Conservation (phyloP, 2,888 invertebrate genomes). For the Brachynemurus nebulosus region DNA sequence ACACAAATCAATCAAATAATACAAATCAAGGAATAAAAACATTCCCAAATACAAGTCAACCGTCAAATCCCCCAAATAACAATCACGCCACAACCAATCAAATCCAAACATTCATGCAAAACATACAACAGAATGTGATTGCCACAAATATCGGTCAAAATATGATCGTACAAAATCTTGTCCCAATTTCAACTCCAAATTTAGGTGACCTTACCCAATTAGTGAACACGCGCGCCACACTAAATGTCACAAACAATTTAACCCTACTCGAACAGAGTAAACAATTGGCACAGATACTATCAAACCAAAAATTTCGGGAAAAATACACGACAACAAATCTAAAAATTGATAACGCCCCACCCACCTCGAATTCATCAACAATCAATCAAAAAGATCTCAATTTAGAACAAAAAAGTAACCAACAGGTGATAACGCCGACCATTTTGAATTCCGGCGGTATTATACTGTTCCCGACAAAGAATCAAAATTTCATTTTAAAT, state of each 20-base stretch:
- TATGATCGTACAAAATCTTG: neutral
- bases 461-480: neutral
- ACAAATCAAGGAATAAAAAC: too few relatives aligned
- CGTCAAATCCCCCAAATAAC: neutral
- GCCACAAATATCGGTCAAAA: neutral
- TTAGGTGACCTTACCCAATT: neutral
- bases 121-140: neutral
- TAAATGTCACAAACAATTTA: neutral
- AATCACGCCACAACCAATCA: neutral
- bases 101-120: conserved; percentile 1
- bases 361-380: too few relatives aligned
- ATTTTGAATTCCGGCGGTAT: neutral
- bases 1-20: too few relatives aligned
- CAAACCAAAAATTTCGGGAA: conserved; percentile 5
- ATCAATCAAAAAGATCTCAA: neutral
- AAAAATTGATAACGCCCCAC: too few relatives aligned
- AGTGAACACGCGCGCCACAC: neutral
- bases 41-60: too few relatives aligned
- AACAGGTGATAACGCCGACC: neutral
- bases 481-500: neutral
- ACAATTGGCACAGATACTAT: conserved; percentile 9
- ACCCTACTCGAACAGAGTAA: conserved; percentile 4
- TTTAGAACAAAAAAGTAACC: neutral
- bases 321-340: conserved; percentile 8
- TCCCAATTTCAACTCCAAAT: neutral